Percentiles rank a stretch among this genome's conserved stretches.
Conservation (phyloP, 1,140 invertebrate genomes). For the Anoplolepis gracilipes region DNA sequence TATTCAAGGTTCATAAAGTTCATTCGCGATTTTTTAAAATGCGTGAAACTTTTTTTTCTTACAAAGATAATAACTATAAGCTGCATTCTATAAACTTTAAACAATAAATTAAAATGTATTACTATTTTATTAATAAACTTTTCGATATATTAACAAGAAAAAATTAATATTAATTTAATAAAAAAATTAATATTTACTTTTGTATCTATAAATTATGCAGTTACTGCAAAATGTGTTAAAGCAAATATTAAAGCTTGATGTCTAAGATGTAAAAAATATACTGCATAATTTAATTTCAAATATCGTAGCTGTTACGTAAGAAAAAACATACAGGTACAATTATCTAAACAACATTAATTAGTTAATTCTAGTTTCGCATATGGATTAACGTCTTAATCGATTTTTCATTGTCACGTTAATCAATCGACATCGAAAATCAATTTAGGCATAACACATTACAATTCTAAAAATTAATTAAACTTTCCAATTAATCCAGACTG, state of each 20-base stretch:
- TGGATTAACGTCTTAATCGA: background rate
- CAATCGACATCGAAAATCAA: background rate
- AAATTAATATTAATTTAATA: no score
- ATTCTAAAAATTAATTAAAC: background rate
- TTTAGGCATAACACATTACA: background rate
- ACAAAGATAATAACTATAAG: no score
- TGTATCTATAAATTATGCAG: slow-evolving; percentile 9
- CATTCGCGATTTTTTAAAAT: no score
- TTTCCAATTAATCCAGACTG: background rate
- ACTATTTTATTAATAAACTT: no score
- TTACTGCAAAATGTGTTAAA: background rate
- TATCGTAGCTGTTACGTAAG: background rate
- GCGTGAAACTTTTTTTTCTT: no score
- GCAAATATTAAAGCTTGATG: background rate
- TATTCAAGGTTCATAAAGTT: background rate
- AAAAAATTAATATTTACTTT: background rate
- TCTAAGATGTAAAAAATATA: slow-evolving; percentile 6
- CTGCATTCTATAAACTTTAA: no score
- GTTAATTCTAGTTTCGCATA: no score
- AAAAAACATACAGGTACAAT: background rate
- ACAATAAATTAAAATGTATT: no score
- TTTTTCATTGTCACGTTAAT: background rate
- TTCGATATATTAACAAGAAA: no score
- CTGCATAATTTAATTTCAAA: slow-evolving; percentile 12
- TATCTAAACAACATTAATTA: background rate